Base-by-base conservation (phyloP, 2,888 invertebrate genomes). In the Catotricha subobsoleta region DNA sequence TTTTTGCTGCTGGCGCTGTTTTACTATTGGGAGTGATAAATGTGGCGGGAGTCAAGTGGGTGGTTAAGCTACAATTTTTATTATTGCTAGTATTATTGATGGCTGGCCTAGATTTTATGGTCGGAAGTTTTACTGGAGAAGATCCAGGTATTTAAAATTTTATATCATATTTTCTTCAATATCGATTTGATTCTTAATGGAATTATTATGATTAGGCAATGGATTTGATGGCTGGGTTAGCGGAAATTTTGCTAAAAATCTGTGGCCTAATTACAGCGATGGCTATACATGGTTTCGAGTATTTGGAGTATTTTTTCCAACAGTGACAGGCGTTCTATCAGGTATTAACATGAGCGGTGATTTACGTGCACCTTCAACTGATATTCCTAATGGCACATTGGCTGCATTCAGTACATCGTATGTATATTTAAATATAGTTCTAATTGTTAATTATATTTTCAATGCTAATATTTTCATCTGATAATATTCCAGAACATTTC, bases 281-380 rank as follows among this genome's bases (percentile, higher is more conserved):
- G 79, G 76, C 8, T 81, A 91, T 53, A 81, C 78, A 45, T 95
- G 94, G 84, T 95, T 95, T 64, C 83, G 82, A 39, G 90, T 94
- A 30, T 92, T 95, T 63, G 95, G 95, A 23, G 87, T 97, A 2
- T 95, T 95, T 64, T 97, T 97, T 59, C 94, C 95, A 12, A 92
- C 95, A 1, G 87, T 95, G 20, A 94, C 95, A 36, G 97, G 97
- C 13, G 86, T 97, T 46, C 67, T 97, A 48, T 90, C 95, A 6
- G 97, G 97, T 25, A 94, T 97, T 51, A 97, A 97, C 58, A 97
- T 97, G 95, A 91, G 92, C 56, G 94, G 94, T 12, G 95, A 97
- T 62, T 70, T 97, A 43, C 74, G 79, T 50, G 81, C 91, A 50
- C 95, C 95, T 2, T 83, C 87, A 5, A 74, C 76, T 31, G 88